phyloP scores from a whole-genome alignment of 37 sponge, comb jelly and placozoan species.

The Oopsacas minuta region DNA sequence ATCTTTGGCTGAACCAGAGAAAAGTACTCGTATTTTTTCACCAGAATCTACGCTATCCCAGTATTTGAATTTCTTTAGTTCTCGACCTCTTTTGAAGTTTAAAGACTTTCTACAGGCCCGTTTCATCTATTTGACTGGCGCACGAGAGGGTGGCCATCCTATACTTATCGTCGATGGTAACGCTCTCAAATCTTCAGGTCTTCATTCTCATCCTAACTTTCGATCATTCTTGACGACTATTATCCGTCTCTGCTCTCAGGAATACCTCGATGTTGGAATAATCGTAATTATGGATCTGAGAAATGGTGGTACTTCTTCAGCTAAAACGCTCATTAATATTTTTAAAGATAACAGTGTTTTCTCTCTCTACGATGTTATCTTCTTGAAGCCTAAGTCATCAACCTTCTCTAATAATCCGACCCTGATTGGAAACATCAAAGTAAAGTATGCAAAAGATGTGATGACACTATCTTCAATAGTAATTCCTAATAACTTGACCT shows the following conservation, averaged over 20 bases:
- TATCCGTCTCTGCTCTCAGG: not conserved
- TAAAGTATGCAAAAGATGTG: not conserved
- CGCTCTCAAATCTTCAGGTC: not conserved
- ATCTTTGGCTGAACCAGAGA: too few relatives aligned
- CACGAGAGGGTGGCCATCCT: not conserved
- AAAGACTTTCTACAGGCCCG: conserved; percentile 7
- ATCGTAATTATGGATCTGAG: not conserved
- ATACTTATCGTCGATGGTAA: not conserved
- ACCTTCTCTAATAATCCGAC: not conserved
- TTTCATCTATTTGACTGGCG: not conserved
- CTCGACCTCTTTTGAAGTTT: not conserved
- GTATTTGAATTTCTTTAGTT: not conserved
- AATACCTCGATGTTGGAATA: not conserved
- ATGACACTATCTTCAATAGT: not conserved
- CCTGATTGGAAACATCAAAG: not conserved
- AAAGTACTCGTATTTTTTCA: too few relatives aligned
- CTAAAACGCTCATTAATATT: not conserved
- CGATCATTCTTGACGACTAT: not conserved
- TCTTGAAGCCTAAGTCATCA: not conserved
- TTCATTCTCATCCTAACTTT: not conserved
- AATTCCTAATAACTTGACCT: not conserved
- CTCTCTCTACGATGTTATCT: not conserved
- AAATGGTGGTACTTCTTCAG: not conserved
- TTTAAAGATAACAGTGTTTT: not conserved
- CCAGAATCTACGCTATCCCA: not conserved